Base-by-base conservation (phyloP, 1,140 invertebrate genomes). In the Lepeophtheirus salmonis region DNA sequence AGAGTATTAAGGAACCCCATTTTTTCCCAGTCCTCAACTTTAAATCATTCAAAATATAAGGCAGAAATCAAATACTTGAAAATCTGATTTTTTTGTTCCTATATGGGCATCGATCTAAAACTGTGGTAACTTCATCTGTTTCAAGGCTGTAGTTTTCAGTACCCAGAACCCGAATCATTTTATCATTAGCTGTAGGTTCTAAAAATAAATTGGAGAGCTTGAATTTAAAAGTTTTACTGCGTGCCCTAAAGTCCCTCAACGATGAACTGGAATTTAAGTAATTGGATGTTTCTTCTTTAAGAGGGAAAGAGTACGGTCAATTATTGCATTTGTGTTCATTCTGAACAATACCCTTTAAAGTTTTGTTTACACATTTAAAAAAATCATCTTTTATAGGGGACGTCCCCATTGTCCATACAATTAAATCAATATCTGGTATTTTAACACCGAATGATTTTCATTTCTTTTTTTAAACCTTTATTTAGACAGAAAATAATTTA, bases 1-100 rank as follows among this genome's bases (percentile, higher is more conserved):
- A 12, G 16, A 18, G 16, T 17, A 24, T 58, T 25, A 2, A 50
- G 4, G 13, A 53, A 30, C 21, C 12, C 25, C 56, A 53, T n/a
- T 10, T 48, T 14, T 48, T 58, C 56, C 56, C 56, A 58, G 20
- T 12, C 30, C 2, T 60, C 57, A 4, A 16, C 21, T 21, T 50
- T 52, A 16, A 21, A 25, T 2, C 41, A 60, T 23, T 97, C 90
- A 70, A 89, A 82, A 69, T 84, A 97, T 3, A 90, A 71, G 2
- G 89, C 92, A 0, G 89, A 95, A 1, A 97, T 67, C 13, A 97
- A 73, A 74, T 96, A 98, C 63, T 82, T 74, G 0, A 81, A 82
- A 97, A 64, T 98, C 92, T 65, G 83, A 79, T 73, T 98, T 98
- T 70, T 98, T 95, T 68, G n/a, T 86, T 82, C 53, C 79, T 79